Conservation (phyloP, 2,113 vertebrate species). For the Leiothrix lutea region DNA sequence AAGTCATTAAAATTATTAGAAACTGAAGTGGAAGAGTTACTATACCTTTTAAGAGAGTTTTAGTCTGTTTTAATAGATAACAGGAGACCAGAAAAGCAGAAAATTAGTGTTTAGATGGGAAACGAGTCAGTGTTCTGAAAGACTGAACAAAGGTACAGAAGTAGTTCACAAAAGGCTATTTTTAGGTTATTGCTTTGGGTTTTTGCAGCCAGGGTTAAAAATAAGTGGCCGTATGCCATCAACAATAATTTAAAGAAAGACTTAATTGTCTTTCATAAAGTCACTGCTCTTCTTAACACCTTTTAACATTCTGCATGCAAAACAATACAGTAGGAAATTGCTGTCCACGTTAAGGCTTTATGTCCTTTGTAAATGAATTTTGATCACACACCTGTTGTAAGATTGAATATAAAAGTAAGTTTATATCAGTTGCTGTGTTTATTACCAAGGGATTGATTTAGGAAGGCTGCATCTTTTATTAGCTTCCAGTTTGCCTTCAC, state of each 20-base stretch:
- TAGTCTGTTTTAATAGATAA: neutral
- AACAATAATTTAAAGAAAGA: neutral
- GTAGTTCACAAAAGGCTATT: neutral
- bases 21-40: neutral
- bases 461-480: neutral
- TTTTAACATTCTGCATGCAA: neutral
- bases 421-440: neutral
- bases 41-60: neutral
- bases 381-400: neutral
- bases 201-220: neutral
- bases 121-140: neutral
- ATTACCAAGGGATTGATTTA: neutral
- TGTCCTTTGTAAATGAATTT: neutral
- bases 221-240: neutral
- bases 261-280: neutral
- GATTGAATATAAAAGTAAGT: neutral
- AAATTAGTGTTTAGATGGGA: neutral
- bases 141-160: neutral
- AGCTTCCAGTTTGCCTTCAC: neutral
- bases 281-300: neutral
- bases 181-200: neutral
- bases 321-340: accelerated
- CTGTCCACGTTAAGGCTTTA: neutral
- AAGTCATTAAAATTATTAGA: neutral
- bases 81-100: neutral